A percentile compares a stretch with the other conserved stretches of the same genome.
These are phyloP conservation scores for Notolabrus celidotus DNA, from an alignment of 2,797 vertebrate genomes.

Conservation along the genomic window DNA sequence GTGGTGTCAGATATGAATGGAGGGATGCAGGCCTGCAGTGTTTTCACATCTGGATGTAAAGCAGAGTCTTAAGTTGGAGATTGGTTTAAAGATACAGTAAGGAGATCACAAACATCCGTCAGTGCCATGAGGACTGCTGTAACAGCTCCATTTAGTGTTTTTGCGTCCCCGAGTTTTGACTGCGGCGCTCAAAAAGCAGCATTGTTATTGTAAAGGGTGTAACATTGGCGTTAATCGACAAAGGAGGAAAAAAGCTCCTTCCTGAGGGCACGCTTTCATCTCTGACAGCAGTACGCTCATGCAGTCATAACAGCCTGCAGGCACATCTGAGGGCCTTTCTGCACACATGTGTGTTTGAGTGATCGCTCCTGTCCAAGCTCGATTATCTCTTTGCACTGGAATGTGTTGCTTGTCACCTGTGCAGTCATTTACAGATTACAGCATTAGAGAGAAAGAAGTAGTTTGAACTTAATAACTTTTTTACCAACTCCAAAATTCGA, in stretches of 20 bases:
- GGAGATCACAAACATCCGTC: constrained; percentile 28
- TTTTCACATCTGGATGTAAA: constrained; percentile 53
- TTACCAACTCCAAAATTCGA: constrained; percentile 41
- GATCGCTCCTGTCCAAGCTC: constrained; percentile 66
- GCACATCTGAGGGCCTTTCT: constrained; percentile 61
- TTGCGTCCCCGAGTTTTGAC: constrained; percentile 46
- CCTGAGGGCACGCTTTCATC: constrained; percentile 85
- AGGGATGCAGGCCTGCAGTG: constrained; percentile 22
- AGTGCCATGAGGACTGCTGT: constrained; percentile 1
- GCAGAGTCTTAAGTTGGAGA: constrained; percentile 37
- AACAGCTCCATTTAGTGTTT: constrained; percentile 26
- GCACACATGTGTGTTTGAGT: constrained; percentile 28
- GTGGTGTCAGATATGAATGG: constrained; percentile 35
- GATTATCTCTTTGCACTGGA: constrained; percentile 78
- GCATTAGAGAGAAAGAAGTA: constrained; percentile 7
- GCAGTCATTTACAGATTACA: constrained; percentile 37
- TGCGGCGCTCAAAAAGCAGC: constrained; percentile 62
- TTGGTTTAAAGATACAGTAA: constrained; percentile 38
- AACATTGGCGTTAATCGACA: constrained; percentile 84
- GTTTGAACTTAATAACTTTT: constrained; percentile 36
- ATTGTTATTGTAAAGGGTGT: constrained; percentile 85
- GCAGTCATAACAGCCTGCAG: constrained; percentile 83
- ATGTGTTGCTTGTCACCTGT: constrained; percentile 76
- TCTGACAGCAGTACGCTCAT: constrained; percentile 80
- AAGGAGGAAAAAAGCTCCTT: constrained; percentile 68